phyloP scores from a whole-genome alignment of 2,888 invertebrate species.

The Leptarthrus brevirostris region DNA sequence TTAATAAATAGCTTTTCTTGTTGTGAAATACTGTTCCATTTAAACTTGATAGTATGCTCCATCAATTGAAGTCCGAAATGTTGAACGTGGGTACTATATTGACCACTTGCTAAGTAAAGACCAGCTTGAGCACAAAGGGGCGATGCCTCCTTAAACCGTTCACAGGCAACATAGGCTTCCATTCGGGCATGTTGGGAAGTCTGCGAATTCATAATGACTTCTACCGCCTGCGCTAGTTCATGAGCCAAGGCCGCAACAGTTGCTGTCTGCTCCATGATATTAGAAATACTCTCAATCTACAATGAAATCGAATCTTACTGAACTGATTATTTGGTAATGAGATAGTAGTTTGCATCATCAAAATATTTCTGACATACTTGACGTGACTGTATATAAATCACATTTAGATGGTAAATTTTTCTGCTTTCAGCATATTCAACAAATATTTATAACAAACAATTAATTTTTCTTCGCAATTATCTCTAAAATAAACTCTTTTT shows the following conservation, averaged over 20 bases:
- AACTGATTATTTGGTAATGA: neutral
- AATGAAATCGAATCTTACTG: too few species aligned
- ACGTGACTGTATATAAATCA: neutral
- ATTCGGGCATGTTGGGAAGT: conserved; percentile 80
- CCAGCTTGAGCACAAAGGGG: conserved; percentile 91
- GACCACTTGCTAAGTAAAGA: conserved; percentile 79
- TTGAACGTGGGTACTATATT: conserved; percentile 81
- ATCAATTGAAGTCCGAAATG: conserved; percentile 94
- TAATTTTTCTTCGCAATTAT: too few species aligned
- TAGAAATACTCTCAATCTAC: conserved; percentile 1
- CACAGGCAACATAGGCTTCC: conserved; percentile 87
- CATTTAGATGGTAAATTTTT: neutral
- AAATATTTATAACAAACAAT: too few species aligned
- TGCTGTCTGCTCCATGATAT: conserved; percentile 62
- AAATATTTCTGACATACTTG: neutral
- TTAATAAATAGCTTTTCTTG: conserved; percentile 91
- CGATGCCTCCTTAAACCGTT: conserved; percentile 86
- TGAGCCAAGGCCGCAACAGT: conserved; percentile 70
- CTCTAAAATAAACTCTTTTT: neutral
- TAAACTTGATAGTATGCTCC: conserved; percentile 92
- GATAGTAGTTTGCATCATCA: neutral
- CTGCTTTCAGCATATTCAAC: too few species aligned
- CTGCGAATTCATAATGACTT: conserved; percentile 83
- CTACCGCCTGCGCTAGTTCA: conserved; percentile 83
- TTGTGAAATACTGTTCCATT: conserved; percentile 90